Percentiles rank a stretch among this genome's conserved stretches.
Conservation (phyloP, 2,113 vertebrate species). For the Blennius ocellaris region DNA sequence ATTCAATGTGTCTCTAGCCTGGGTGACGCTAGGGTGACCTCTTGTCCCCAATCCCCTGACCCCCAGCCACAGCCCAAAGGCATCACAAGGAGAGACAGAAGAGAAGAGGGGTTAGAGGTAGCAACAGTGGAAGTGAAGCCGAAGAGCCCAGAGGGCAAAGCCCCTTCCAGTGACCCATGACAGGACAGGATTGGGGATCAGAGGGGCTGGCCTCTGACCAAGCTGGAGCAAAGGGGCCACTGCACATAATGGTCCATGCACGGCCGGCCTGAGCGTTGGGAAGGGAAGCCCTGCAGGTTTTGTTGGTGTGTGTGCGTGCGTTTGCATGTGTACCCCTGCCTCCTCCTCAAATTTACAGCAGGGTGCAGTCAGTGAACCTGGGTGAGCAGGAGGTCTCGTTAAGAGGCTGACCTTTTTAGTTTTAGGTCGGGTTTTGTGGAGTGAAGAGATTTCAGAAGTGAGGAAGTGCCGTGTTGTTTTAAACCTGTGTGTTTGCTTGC, state of each 20-base stretch:
- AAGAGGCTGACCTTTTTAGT: constrained; percentile 71
- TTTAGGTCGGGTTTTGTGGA: constrained; percentile 74
- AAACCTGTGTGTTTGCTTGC: constrained; percentile 77
- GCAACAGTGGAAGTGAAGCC: constrained; percentile 79
- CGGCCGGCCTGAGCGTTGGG: constrained; percentile 53
- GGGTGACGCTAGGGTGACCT: constrained; percentile 88
- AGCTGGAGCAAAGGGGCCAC: constrained; percentile 75
- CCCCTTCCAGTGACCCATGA: constrained; percentile 93
- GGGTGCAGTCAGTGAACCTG: constrained; percentile 74
- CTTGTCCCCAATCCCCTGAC: constrained; percentile 90
- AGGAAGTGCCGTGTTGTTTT: constrained; percentile 75
- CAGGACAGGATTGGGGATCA: constrained; percentile 89
- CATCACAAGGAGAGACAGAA: constrained; percentile 72
- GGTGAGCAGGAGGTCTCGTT: constrained; percentile 77
- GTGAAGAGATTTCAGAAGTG: constrained; percentile 73
- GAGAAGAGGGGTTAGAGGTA: constrained; percentile 60
- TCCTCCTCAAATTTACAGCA: constrained; percentile 81
- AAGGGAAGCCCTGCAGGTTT: constrained; percentile 56
- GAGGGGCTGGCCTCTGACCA: constrained; percentile 86
- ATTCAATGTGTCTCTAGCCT: constrained; percentile 89
- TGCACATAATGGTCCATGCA: constrained; percentile 79
- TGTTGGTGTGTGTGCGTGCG: constrained; percentile 15
- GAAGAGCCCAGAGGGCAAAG: constrained; percentile 83
- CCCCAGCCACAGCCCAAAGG: constrained; percentile 83
- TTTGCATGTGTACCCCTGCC: constrained; percentile 10